Evolutionary conservation across 1,140 invertebrate genomes (phyloP), one percentile per base, ranked within the genome.

Genomic region (Delia radicum): DNA sequence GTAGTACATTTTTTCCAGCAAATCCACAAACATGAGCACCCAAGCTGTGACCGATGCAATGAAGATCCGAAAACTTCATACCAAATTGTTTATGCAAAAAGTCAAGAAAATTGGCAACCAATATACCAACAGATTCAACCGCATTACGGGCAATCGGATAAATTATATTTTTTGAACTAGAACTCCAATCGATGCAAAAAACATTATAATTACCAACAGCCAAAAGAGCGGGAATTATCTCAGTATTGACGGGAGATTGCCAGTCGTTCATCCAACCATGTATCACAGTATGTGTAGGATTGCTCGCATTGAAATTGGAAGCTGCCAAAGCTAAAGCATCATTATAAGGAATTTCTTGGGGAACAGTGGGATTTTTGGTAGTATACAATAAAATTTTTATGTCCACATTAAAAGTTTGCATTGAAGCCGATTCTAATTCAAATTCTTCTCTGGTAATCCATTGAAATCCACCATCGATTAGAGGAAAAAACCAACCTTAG

Each of bases 161-260:
- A 79, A 88, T 88, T 0, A 89, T 10, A n/a, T n/a, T n/a, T 72
- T 86, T 87, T 1, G 88, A 87, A 15, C 87, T 87, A 10, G 79
- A 80, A 2, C 86, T 83, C 88, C 88, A 89, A 76, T 89, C 88
- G 8, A 89, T 81, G 0, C 88, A 87, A 33, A 89, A 87, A 29
- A 89, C 87, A 74, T 89, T 89, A 67, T 88, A 79, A 55, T 89
- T 83, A 3, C 79, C 81, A 1, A 79, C 80, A 0, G 77, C 79
- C 1, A 88, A 78, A 77, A 87, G 88, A 2, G 80, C 75, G 55
- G 77, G 75, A 42, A 79, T 75, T 33, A 85, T 82, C 15, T 78
- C 31, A 72, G 75, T 78, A 76, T 81, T 85, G 79, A 85, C 79
- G 77, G 76, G 48, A 15, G 80, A 71, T 21, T 33, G 33, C 42